phyloP scores from a whole-genome alignment of 2,888 invertebrate species.

The Euspilapteryx auroguttella region DNA sequence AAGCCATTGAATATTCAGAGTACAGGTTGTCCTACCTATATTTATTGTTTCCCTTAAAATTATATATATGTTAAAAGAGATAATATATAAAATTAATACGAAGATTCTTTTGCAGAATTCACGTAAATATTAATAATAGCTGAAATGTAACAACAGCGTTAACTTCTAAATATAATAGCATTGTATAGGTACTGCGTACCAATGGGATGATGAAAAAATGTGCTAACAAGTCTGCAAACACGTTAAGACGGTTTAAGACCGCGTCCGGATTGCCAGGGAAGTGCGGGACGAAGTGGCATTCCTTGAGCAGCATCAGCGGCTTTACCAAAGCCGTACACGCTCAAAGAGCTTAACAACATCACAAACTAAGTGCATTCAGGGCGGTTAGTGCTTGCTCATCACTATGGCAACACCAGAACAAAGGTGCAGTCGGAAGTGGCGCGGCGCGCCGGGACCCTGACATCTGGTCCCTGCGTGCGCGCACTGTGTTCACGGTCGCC shows the following conservation, averaged over 20 bases:
- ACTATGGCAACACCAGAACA: constrained; percentile 4
- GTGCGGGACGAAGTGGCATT: constrained; percentile 16
- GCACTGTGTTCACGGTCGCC: constrained; percentile 33
- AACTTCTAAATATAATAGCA: no score
- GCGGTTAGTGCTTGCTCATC: constrained; percentile 12
- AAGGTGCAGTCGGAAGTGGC: constrained; percentile 13
- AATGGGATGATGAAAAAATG: constrained; percentile 60
- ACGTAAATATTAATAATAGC: no score
- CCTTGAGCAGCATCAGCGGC: constrained; percentile 35
- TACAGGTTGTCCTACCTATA: constrained; percentile 5
- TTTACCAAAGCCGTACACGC: constrained; percentile 32
- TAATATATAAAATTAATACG: no score
- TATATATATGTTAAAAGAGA: no score
- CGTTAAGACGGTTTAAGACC: constrained; percentile 58
- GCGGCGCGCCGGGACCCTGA: constrained; percentile 22
- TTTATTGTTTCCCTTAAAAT: constrained; percentile 8
- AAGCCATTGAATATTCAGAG: constrained; percentile 20
- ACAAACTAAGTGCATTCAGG: neutral
- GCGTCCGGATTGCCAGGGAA: constrained; percentile 53
- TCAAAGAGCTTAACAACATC: neutral
- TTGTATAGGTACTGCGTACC: no score
- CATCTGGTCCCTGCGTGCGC: constrained; percentile 26
- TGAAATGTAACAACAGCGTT: no score
- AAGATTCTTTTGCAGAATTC: no score
- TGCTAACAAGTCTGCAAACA: constrained; percentile 59